Percentiles rank a stretch among this genome's conserved stretches.
Conservation (phyloP, 2,888 invertebrate genomes). For the Sabatieria punctata region DNA sequence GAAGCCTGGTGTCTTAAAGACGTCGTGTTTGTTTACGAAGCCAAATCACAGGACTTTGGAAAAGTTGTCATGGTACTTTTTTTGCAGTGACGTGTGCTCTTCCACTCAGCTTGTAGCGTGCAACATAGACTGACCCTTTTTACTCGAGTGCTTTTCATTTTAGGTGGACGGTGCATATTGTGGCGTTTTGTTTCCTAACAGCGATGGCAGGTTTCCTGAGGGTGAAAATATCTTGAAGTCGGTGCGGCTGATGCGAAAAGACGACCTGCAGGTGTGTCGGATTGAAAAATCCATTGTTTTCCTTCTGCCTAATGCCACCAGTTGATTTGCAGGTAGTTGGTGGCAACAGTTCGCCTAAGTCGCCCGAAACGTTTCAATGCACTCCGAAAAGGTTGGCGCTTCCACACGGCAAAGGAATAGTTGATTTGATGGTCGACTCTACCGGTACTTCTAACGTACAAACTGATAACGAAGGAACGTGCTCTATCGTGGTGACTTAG, state of each 20-base stretch:
- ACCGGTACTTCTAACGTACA: slow-evolving; percentile 8
- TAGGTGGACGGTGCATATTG: slow-evolving; percentile 89
- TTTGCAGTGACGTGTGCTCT: slow-evolving; percentile 1
- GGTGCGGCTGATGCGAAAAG: slow-evolving; percentile 77
- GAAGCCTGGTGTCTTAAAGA: slow-evolving; percentile 90
- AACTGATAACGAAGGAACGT: neutral
- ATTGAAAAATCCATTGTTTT: too few species aligned
- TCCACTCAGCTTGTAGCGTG: neutral
- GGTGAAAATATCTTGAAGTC: slow-evolving; percentile 63
- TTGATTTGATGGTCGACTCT: slow-evolving; percentile 15
- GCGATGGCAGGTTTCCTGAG: slow-evolving; percentile 43
- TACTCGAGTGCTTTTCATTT: neutral
- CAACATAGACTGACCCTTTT: neutral
- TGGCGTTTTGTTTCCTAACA: slow-evolving; percentile 71
- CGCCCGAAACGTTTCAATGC: slow-evolving; percentile 17
- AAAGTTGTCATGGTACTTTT: slow-evolving; percentile 38
- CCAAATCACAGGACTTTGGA: slow-evolving; percentile 71
- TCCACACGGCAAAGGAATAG: slow-evolving; percentile 8
- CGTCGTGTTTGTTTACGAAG: slow-evolving; percentile 92
- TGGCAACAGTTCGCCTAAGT: slow-evolving; percentile 10
- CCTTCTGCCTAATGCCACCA: too few species aligned
- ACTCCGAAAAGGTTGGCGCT: slow-evolving; percentile 14
- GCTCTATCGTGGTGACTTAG: slow-evolving; percentile 33
- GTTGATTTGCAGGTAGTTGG: too few species aligned
- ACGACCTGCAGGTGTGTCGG: slow-evolving; percentile 68